Evolutionary conservation across 1,140 invertebrate species (phyloP).

Genomic region (Drosophila bocqueti): DNA sequence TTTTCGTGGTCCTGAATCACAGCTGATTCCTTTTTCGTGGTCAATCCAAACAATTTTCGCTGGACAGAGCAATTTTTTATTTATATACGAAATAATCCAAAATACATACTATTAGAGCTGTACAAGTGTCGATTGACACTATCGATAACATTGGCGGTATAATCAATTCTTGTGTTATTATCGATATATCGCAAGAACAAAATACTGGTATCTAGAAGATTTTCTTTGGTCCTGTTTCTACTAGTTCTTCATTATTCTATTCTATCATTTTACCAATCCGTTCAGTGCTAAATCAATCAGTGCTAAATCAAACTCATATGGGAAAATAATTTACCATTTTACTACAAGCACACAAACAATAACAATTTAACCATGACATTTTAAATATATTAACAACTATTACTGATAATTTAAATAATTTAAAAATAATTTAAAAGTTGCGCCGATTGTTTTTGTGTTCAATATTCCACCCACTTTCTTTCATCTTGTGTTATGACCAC

Average conservation of each 20-base stretch:
- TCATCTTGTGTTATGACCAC: too few relatives aligned
- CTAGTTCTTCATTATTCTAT: not conserved
- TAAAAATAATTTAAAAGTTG: too few relatives aligned
- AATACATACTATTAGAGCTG: slow-evolving; percentile 15
- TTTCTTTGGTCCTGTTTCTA: not conserved
- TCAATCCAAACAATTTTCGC: not conserved
- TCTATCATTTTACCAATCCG: not conserved
- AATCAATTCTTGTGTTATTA: not conserved
- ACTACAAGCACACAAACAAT: too few relatives aligned
- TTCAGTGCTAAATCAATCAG: too few relatives aligned
- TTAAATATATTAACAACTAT: too few relatives aligned
- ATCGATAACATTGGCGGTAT: not conserved
- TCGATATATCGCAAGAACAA: not conserved
- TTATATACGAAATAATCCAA: slow-evolving; percentile 18
- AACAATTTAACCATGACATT: too few relatives aligned
- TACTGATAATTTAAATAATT: too few relatives aligned
- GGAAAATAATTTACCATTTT: too few relatives aligned
- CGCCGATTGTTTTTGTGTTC: too few relatives aligned
- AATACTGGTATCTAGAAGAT: not conserved
- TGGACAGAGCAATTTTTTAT: slow-evolving; percentile 8
- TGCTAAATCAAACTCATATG: too few relatives aligned
- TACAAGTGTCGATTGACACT: not conserved
- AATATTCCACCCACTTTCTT: too few relatives aligned
- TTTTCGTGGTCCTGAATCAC: not conserved
- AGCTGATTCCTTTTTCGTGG: slow-evolving; percentile 14